Base-by-base conservation (phyloP, 2,888 invertebrate species). In the Cataglyphis albicans region DNA sequence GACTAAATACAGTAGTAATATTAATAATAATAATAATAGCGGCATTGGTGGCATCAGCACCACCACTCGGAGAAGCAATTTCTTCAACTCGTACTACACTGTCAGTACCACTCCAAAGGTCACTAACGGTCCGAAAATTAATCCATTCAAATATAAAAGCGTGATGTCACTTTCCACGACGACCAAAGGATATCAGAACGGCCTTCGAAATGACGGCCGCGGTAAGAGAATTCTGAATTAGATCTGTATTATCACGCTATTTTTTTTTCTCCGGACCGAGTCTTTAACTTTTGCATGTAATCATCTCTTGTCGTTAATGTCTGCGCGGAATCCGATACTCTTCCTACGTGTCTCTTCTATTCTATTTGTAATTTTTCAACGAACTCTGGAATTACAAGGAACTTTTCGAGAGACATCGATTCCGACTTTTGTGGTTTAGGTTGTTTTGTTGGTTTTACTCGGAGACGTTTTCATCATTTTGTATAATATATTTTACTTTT, bases 101-200 rank as follows among this genome's bases (percentile, higher is more conserved):
- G 90, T 88, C 81, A 90, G 90, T 86, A 91, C 91, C 84, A 90
- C 88, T 87, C 90, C 91, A 38, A 93, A 92, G 84, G 91, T 93
- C 81, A 90, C 91, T 87, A 92, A 90, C 89, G 93, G 93, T 90
- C 91, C 91, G 75, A 93, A 92, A 93, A 90, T 92, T 85, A 93
- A 91, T 81, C 91, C 94, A 61, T 94, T 91, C 91, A 93, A 93
- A 87, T 93, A 91, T 93, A 93, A 93, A 89, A 92, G 83, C 87
- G 83, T 81, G 86, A 88, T 90, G 86, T 88, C 90, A 88, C 87
- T 90, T 84, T 90, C 92, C 83, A 87, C 92, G 82, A 89, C 92
- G 87, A 90, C 90, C 91, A 91, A 90, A 89, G 90, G 91, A 88
- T 90, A 91, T 87, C 91, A 90, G 84, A 92, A 92, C 88, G 89